Percentiles rank a stretch among this genome's conserved stretches.
These are phyloP conservation scores for Clepsis dumicolana DNA, from an alignment of 2,888 invertebrate species.

Conservation along the genomic window DNA sequence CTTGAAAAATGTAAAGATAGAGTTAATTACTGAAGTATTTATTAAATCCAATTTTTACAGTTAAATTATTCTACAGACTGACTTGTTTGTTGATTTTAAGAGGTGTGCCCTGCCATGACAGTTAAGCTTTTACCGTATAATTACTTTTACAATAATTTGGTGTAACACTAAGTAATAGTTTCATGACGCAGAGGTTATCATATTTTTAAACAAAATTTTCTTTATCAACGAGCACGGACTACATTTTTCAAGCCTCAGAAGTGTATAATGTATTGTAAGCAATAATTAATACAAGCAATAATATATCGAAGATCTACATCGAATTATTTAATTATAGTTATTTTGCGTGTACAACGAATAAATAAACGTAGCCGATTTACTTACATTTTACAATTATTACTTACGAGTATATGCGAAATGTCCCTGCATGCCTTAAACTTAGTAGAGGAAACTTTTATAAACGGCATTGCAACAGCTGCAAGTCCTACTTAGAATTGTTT, in stretches of 20 bases:
- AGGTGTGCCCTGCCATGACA: too few species aligned
- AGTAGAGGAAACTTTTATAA: too few species aligned
- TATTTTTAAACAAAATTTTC: too few species aligned
- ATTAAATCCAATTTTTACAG: too few species aligned
- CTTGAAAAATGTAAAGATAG: constrained; percentile 7
- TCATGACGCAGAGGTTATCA: too few species aligned
- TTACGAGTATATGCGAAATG: not conserved
- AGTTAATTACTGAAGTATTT: not conserved
- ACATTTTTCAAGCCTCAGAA: constrained; percentile 39
- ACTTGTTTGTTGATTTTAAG: too few species aligned
- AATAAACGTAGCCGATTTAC: constrained; percentile 5
- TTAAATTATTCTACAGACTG: too few species aligned
- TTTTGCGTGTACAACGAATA: constrained; percentile 55
- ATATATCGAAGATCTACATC: constrained; percentile 70
- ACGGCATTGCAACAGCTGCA: too few species aligned
- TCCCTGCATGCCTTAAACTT: not conserved
- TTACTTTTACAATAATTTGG: too few species aligned
- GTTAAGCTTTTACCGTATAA: too few species aligned
- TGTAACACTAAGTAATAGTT: too few species aligned
- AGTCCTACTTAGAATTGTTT: too few species aligned
- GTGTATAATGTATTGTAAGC: constrained; percentile 55
- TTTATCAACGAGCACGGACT: not conserved
- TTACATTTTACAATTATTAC: not conserved
- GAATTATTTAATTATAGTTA: constrained; percentile 64
- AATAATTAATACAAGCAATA: constrained; percentile 61